These are phyloP conservation scores for Orthosia gracilis DNA, from an alignment of 2,888 invertebrate species.

Conservation along the genomic window DNA sequence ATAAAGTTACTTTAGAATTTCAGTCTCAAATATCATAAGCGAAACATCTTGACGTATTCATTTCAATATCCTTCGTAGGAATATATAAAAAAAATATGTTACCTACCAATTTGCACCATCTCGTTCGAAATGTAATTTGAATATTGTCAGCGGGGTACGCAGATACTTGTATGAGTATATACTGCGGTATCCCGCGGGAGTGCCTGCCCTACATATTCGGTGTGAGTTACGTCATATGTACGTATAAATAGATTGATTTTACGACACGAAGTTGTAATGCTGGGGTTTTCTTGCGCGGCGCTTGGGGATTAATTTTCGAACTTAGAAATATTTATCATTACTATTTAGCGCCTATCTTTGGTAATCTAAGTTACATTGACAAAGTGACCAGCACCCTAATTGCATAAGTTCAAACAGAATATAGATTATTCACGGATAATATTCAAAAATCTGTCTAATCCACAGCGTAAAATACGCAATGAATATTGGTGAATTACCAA, in stretches of 20 bases:
- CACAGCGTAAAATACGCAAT: too few species aligned
- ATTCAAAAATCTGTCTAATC: too few species aligned
- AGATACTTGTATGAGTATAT: conserved; percentile 59
- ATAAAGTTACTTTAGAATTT: not conserved
- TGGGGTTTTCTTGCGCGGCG: not conserved
- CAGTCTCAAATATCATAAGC: conserved; percentile 1
- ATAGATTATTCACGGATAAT: too few species aligned
- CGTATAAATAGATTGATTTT: conserved; percentile 47
- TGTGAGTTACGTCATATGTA: conserved; percentile 15
- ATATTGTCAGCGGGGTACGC: conserved; percentile 71
- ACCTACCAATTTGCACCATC: conserved; percentile 78
- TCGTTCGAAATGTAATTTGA: conserved; percentile 81
- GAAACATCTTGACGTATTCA: conserved; percentile 50
- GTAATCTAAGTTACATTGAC: too few species aligned
- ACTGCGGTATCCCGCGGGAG: conserved; percentile 54
- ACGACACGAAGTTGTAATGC: conserved; percentile 3
- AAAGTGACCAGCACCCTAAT: too few species aligned
- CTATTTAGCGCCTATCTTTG: too few species aligned
- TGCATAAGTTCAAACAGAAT: too few species aligned
- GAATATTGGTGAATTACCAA: too few species aligned
- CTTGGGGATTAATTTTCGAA: not conserved
- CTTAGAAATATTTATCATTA: too few species aligned
- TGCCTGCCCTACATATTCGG: conserved; percentile 51
- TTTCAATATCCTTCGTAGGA: conserved; percentile 50
- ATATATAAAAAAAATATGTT: conserved; percentile 74